A percentile compares a stretch with the other conserved stretches of the same genome.
These are phyloP conservation scores for Galendromus occidentalis DNA, from an alignment of 1,140 invertebrate species.

Conservation along the genomic window DNA sequence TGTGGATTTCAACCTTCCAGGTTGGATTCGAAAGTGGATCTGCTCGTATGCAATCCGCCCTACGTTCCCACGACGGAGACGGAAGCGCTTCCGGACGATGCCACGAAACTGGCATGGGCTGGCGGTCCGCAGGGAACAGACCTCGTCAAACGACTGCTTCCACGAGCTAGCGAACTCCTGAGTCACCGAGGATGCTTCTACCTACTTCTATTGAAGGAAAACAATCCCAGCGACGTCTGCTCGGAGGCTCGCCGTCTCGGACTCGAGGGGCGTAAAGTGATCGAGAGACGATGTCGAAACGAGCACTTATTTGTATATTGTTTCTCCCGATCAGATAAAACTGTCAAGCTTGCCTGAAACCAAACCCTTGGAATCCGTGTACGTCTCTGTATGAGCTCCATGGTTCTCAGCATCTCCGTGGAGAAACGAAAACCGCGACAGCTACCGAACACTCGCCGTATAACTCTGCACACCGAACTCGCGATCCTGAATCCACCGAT, in stretches of 20 bases:
- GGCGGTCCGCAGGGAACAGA: neutral
- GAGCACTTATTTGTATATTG: slow-evolving; percentile 2
- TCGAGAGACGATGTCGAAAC: slow-evolving; percentile 1
- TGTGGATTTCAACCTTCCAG: no score
- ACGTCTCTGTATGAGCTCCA: no score
- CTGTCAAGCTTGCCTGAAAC: no score
- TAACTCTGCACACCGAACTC: no score
- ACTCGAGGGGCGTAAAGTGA: neutral
- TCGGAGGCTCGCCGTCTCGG: neutral
- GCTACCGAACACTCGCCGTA: no score
- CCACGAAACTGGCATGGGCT: neutral
- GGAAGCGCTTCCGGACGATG: slow-evolving; percentile 31
- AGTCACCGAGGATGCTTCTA: neutral
- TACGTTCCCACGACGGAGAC: slow-evolving; percentile 68
- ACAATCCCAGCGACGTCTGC: neutral
- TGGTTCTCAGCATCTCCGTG: no score
- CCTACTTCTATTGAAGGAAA: neutral
- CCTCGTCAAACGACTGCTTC: neutral
- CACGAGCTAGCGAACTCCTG: neutral
- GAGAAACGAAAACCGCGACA: no score
- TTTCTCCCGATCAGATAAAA: no score
- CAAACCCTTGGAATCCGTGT: no score
- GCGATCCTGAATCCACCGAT: no score
- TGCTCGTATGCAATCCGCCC: slow-evolving; percentile 90
- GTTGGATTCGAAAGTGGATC: slow-evolving; percentile 37